These are phyloP conservation scores for Drosophila demipolita DNA, from an alignment of 2,888 invertebrate species.

Conservation along the genomic window DNA sequence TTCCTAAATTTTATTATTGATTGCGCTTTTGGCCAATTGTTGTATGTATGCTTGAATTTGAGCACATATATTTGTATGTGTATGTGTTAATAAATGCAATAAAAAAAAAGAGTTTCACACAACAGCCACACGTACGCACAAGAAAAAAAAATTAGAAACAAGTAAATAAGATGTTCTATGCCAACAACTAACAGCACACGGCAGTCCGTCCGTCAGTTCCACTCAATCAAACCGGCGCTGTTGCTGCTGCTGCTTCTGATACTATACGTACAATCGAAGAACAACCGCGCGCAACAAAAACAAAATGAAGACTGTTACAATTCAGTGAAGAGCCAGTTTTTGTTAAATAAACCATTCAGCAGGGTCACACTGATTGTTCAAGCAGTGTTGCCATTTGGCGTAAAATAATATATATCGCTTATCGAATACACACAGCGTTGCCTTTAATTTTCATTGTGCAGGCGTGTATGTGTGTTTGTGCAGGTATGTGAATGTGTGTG, in stretches of 20 bases:
- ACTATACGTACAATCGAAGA: conserved; percentile 37
- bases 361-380: conserved; percentile 24
- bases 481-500: conserved; percentile 5
- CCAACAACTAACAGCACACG: conserved; percentile 57
- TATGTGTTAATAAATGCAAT: conserved; percentile 29
- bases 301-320: conserved; percentile 53
- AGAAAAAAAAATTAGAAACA: conserved; percentile 53
- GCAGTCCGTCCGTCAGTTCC: conserved; percentile 34
- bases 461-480: no score
- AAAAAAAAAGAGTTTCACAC: conserved; percentile 33
- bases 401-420: background rate
- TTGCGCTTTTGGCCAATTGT: conserved; percentile 30
- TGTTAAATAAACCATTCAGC: background rate
- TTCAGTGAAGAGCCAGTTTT: background rate
- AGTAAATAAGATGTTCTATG: conserved; percentile 64
- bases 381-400: conserved; percentile 2
- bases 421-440: conserved; percentile 24
- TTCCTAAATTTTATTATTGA: conserved; percentile 36
- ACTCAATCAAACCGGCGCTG: conserved; percentile 52
- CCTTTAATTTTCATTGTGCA: conserved; percentile 2
- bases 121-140: conserved; percentile 36
- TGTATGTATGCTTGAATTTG: conserved; percentile 20
- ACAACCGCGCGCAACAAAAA: conserved; percentile 55
- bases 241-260: conserved; percentile 24
- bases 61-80: conserved; percentile 30